phyloP scores from a whole-genome alignment of 2,113 vertebrate species.

The Grammomys dolichurus region DNA sequence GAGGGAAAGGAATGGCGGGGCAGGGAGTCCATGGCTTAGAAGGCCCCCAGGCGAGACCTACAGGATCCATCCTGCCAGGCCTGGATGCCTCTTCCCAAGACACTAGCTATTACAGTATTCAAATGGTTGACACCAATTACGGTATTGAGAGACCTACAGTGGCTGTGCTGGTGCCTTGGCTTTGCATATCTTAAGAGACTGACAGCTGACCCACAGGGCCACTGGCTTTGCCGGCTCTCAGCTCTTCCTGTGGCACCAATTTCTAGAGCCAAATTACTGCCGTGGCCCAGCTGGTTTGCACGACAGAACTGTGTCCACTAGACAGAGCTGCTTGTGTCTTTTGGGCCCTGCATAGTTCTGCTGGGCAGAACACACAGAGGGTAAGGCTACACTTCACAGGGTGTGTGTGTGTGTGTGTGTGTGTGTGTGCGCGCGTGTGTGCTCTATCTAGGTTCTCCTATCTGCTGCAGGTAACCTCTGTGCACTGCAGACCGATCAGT shows the following conservation, averaged over 20 bases:
- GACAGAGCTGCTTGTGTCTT: neutral
- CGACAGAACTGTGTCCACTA: slow-evolving; percentile 64
- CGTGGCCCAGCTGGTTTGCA: slow-evolving; percentile 85
- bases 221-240: slow-evolving; percentile 93
- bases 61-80: slow-evolving; percentile 6
- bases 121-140: slow-evolving; percentile 99
- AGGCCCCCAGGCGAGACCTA: slow-evolving; percentile 33
- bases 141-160: slow-evolving; percentile 33
- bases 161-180: slow-evolving; percentile 44
- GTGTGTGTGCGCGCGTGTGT: neutral
- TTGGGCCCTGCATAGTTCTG: neutral
- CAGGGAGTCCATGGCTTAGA: slow-evolving; percentile 49
- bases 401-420: neutral
- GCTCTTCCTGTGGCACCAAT: slow-evolving; percentile 95
- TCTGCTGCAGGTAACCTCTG: neutral
- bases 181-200: slow-evolving; percentile 99
- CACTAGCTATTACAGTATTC: slow-evolving; percentile 99
- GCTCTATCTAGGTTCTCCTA: accelerated
- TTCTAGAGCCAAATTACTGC: slow-evolving; percentile 96
- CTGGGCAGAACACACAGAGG: neutral
- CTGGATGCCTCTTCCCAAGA: slow-evolving; percentile 89
- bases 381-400: neutral
- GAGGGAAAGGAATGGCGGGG: neutral
- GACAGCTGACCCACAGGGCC: slow-evolving; percentile 97
- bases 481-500: accelerated